Percentiles rank a stretch among this genome's conserved stretches.
Conservation (phyloP, 1,140 invertebrate species). For the Drosophila fuyamai region DNA sequence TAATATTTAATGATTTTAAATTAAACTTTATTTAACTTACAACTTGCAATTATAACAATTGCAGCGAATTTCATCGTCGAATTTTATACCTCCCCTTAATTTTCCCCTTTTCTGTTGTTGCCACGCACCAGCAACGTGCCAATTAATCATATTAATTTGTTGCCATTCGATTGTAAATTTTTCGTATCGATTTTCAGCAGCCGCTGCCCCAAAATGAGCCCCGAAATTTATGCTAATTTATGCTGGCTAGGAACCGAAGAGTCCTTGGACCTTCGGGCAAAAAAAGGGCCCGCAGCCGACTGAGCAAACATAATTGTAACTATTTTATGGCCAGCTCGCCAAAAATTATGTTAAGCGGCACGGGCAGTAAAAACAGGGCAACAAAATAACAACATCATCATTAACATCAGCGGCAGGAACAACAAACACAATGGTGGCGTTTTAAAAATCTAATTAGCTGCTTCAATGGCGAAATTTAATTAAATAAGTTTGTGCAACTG, state of each 20-base stretch:
- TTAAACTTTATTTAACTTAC: not conserved
- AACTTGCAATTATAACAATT: no score
- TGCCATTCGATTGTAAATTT: conserved; percentile 44
- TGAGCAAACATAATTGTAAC: conserved; percentile 64
- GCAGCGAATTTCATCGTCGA: not conserved
- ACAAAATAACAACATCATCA: conserved; percentile 40
- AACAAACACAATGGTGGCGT: conserved; percentile 24
- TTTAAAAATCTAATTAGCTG: conserved; percentile 80
- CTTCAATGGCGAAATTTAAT: conserved; percentile 79
- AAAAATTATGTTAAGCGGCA: conserved; percentile 56
- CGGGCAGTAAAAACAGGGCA: conserved; percentile 27
- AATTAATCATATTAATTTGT: conserved; percentile 81
- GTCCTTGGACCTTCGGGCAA: not conserved
- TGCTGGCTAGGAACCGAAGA: conserved; percentile 47
- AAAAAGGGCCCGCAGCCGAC: conserved; percentile 29
- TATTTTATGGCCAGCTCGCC: conserved; percentile 61
- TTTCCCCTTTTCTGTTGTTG: conserved; percentile 20
- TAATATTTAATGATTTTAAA: no score
- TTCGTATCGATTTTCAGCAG: conserved; percentile 63
- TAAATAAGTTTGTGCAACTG: conserved; percentile 78
- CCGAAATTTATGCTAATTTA: conserved; percentile 68
- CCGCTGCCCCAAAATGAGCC: conserved; percentile 15
- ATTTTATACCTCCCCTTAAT: no score
- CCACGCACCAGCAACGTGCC: conserved; percentile 51
- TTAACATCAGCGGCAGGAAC: conserved; percentile 36